Percentiles rank a stretch among this genome's conserved stretches.
Evolutionary conservation across 2,888 invertebrate species (phyloP).

Genomic region (Andrena marginata): DNA sequence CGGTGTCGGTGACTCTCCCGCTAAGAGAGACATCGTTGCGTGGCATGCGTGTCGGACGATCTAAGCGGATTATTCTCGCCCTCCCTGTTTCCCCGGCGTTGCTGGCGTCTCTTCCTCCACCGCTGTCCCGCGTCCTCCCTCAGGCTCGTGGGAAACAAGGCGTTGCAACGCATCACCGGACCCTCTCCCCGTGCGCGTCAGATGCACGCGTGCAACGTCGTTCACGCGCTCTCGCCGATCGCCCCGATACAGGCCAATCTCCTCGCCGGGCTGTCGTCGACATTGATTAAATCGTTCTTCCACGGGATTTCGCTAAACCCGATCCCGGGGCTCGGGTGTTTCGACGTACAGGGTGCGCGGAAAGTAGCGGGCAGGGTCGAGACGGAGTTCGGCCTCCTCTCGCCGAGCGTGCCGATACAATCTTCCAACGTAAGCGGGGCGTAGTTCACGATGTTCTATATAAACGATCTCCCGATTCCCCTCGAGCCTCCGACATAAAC

Average conservation of each 20-base stretch:
- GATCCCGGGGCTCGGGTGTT: neutral
- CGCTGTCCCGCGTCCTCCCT: slow-evolving; percentile 10
- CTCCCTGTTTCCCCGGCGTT: slow-evolving; percentile 4
- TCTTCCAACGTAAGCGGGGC: no score
- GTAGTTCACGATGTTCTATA: neutral
- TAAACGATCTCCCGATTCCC: neutral
- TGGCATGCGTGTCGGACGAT: slow-evolving; percentile 70
- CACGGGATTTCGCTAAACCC: slow-evolving; percentile 14
- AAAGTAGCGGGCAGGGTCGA: neutral
- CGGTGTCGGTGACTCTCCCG: slow-evolving; percentile 13
- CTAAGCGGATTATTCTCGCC: slow-evolving; percentile 72
- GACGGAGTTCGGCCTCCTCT: neutral
- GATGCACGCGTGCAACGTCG: slow-evolving; percentile 30
- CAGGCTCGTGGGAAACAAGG: slow-evolving; percentile 69
- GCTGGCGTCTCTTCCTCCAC: slow-evolving; percentile 18
- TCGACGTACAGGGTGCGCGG: neutral
- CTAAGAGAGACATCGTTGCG: slow-evolving; percentile 68
- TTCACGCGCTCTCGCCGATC: slow-evolving; percentile 47
- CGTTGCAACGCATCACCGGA: slow-evolving; percentile 33
- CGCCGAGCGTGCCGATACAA: neutral
- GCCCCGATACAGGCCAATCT: slow-evolving; percentile 33
- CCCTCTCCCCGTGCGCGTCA: slow-evolving; percentile 22
- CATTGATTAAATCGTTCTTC: slow-evolving; percentile 48
- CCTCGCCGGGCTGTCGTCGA: slow-evolving; percentile 22
- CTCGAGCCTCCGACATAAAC: neutral